Evolutionary conservation across 2,113 vertebrate species (phyloP).

Genomic region (Phyllostomus hastatus): DNA sequence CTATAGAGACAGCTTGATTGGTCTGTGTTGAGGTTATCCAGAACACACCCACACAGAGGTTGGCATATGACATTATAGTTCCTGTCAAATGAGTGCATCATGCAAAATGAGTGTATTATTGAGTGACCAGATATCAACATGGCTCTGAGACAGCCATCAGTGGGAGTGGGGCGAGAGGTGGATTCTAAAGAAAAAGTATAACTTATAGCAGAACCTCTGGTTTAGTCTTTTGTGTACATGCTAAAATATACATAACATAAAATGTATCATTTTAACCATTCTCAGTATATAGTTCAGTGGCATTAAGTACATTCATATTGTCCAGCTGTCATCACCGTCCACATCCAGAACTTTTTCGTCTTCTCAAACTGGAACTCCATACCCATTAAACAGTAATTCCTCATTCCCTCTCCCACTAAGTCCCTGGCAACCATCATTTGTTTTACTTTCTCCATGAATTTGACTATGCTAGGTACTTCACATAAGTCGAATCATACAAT

Average conservation of each 20-base stretch:
- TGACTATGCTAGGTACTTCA: not conserved
- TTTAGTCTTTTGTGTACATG: not conserved
- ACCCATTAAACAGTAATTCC: not conserved
- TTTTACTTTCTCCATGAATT: not conserved
- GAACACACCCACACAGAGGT: not conserved
- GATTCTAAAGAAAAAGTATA: not conserved
- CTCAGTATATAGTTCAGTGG: not conserved
- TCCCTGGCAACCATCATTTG: not conserved
- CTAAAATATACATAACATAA: not conserved
- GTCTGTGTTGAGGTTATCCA: not conserved
- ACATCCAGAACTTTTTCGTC: conserved; percentile 7
- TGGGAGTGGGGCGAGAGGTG: not conserved
- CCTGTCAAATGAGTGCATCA: not conserved
- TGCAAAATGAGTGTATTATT: conserved; percentile 33
- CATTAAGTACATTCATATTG: not conserved
- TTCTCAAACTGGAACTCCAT: not conserved
- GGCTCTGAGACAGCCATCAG: not conserved
- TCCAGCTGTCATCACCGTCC: not conserved
- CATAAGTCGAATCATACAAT: not conserved
- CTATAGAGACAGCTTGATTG: not conserved
- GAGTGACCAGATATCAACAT: not conserved
- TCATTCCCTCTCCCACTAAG: not conserved
- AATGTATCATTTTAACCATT: not conserved
- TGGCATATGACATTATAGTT: not conserved
- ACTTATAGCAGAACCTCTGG: not conserved